Percentiles rank a stretch among this genome's conserved stretches.
These are phyloP conservation scores for Helarctos malayanus DNA, from an alignment of 2,797 vertebrate genomes.

Conservation along the genomic window DNA sequence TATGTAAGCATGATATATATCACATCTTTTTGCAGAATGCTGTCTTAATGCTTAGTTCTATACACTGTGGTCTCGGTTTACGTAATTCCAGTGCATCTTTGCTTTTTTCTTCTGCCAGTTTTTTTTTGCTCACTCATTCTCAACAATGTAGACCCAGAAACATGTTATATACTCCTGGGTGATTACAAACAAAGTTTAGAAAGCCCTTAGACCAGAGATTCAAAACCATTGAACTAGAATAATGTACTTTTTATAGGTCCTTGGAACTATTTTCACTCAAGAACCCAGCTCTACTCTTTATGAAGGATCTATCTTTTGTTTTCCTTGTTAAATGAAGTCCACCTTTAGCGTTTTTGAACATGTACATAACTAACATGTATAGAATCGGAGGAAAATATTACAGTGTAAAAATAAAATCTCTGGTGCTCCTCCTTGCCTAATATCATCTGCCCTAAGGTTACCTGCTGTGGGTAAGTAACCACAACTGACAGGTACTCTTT, in stretches of 20 bases:
- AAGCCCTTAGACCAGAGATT: constrained; percentile 22
- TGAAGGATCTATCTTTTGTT: constrained; percentile 4
- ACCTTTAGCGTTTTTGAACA: constrained; percentile 21
- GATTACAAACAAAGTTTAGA: constrained; percentile 12
- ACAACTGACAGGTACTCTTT: background rate
- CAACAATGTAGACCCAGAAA: background rate
- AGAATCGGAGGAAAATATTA: constrained; percentile 36
- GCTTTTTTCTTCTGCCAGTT: constrained; percentile 38
- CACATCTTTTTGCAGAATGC: constrained; percentile 3
- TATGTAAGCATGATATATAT: background rate
- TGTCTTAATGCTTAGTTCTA: background rate
- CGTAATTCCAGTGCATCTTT: background rate
- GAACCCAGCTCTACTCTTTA: constrained; percentile 23
- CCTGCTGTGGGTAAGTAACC: background rate
- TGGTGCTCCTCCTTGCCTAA: background rate
- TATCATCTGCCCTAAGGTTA: background rate
- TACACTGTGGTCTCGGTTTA: background rate
- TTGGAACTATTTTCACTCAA: constrained; percentile 53
- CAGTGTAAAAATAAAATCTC: background rate
- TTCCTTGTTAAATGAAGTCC: constrained; percentile 29
- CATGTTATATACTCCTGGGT: background rate
- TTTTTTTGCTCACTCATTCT: background rate
- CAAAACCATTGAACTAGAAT: constrained; percentile 18
- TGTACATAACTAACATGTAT: background rate
- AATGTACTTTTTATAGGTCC: constrained; percentile 15